phyloP scores from a whole-genome alignment of 2,888 invertebrate genomes.

The Euzetes globulus region DNA sequence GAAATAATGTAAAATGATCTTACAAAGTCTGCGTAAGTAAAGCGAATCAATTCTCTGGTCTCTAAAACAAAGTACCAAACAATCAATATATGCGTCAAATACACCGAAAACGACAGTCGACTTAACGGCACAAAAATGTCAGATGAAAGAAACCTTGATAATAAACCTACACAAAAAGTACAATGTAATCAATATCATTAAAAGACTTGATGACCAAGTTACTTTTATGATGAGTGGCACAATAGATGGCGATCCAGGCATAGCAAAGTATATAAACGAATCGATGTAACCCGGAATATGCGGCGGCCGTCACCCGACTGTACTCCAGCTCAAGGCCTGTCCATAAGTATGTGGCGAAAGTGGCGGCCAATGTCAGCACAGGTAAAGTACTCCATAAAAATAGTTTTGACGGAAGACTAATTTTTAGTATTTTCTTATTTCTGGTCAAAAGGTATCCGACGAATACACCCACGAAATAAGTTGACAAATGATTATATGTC shows the following conservation, averaged over 20 bases:
- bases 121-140: slow-evolving; percentile 21
- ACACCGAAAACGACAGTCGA: slow-evolving; percentile 31
- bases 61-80: slow-evolving; percentile 30
- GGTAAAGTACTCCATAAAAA: background rate
- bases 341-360: slow-evolving; percentile 20
- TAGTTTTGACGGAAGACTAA: background rate
- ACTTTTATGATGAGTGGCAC: slow-evolving; percentile 37
- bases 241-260: slow-evolving; percentile 40
- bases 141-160: slow-evolving; percentile 31
- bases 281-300: slow-evolving; percentile 40
- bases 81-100: slow-evolving; percentile 34
- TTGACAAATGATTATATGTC: slow-evolving; percentile 39
- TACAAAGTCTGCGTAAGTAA: slow-evolving; percentile 14
- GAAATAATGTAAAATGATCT: no score
- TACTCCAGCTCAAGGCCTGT: slow-evolving; percentile 13
- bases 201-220: background rate
- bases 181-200: background rate
- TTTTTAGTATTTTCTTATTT: background rate
- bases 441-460: slow-evolving; percentile 34
- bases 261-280: slow-evolving; percentile 36
- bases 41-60: slow-evolving; percentile 10
- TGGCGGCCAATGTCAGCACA: background rate
- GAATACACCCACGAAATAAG: slow-evolving; percentile 39
- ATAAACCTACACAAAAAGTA: background rate
- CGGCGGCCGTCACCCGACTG: slow-evolving; percentile 1